Evolutionary conservation across 2,888 invertebrate genomes (phyloP), one percentile per base, ranked within the genome.

Genomic region (Lithosia quadra): DNA sequence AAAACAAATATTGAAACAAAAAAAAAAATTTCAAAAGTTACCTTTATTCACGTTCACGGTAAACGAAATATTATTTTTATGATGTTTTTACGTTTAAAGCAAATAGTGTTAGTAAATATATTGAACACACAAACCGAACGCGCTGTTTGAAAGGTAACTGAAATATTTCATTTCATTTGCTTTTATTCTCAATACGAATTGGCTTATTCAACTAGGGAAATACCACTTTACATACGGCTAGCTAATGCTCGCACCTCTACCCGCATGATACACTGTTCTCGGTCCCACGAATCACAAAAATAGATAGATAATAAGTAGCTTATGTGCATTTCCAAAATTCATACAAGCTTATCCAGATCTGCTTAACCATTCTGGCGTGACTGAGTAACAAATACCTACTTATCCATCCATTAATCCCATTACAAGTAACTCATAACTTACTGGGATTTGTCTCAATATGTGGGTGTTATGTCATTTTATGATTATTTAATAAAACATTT

Each of bases 1-100:
- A 61, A 66, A 36, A 24, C 22, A 24, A 53, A 36, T 66, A 22
- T 53, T 24, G 13, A 22, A 43, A 24, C 39, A 22, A 24, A 61
- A n/a, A 28, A 61, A 61, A 43, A 13, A 8, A 18, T 22, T 18
- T 34, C 1, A 61, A 22, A 39, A 43, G 61, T 43, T 24, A 43
- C 43, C 10, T 43, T 61, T 43, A n/a, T 43, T 24, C 10, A 33
- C 18, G 28, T 15, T 15, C 60, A 60, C 22, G 22, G 22, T 36
- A 11, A 13, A 60, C 22, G 21, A 60, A 36, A 36, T 60, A 8
- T 36, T 60, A 11, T 56, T 59, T 59, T 36, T 36, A 22, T 13
- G 43, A 43, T 39, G 39, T 18, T 43, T 43, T 43, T 5, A 43
- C 43, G 43, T 43, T 18, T 43, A 18, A 5, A 43, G 15, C 18